Evolutionary conservation across 2,888 invertebrate genomes (phyloP), one percentile per base, ranked within the genome.

Genomic region (Fissipunctia ypsillon): DNA sequence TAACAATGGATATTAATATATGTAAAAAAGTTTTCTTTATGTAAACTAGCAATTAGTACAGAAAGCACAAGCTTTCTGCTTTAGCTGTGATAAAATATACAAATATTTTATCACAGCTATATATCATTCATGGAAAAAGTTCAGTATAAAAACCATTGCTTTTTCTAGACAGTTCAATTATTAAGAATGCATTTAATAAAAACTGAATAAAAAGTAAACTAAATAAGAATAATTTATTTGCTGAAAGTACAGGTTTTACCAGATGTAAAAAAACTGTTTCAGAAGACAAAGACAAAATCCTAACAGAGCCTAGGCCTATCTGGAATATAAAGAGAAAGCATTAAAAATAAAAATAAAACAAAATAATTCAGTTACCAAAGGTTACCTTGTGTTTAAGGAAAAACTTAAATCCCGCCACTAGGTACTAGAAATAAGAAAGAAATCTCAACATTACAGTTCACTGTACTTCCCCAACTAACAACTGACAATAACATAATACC

Each of bases 391-490:
- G 2, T 35, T 25, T 10, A 48, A 16, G 7, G 31, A 52, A 43
- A 5, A 12, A 48, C 2, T 41, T 52, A 31, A 73, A 60, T 54
- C 64, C 2, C 41, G 56, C n/a, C 1, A 19, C 41, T 7, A 38
- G 31, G 5, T 38, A 25, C 12, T 2, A 50, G n/a, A 45, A 48
- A 52, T 35, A 52, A 56, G 12, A 66, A 73, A 78, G 35, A 71
- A 68, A 69, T 66, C 56, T 68, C 4, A 52, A 73, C 16, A 28
- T 16, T 31, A 12, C 41, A 69, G 69, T 56, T 75, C 61, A 72
- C 28, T 54, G n/a, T 12, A 67, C 69, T 86, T 84, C 72, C 76
- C 48, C 43, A 66, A 50, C 35, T 64, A 86, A 76, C 73, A 66
- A 69, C 50, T n/a, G 52, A 48, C 35, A 65, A 60, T 75, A 79